Percentiles rank a stretch among this genome's conserved stretches.
Evolutionary conservation across 1,140 invertebrate genomes (phyloP).

Genomic region (Drosophila repletoides): DNA sequence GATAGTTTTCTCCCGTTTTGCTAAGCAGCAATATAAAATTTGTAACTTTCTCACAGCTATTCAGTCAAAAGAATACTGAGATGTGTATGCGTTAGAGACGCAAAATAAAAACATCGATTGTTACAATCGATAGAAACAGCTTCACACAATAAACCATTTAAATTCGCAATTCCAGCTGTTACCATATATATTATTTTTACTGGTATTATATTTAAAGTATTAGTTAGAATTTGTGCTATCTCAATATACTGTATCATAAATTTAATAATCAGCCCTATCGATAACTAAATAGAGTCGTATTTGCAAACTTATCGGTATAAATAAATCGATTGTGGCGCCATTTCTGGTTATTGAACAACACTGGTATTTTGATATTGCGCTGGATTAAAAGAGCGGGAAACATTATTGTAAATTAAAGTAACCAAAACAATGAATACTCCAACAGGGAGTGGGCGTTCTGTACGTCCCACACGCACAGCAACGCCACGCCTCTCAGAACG

Average conservation of each 20-base stretch:
- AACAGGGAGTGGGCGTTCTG: conserved; percentile 36
- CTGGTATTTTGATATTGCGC: conserved; percentile 12
- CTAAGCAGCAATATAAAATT: neutral
- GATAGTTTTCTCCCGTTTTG: neutral
- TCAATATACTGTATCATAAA: too few relatives aligned
- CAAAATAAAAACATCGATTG: neutral
- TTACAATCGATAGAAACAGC: neutral
- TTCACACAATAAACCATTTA: too few relatives aligned
- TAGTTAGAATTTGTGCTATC: too few relatives aligned
- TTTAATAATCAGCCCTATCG: too few relatives aligned
- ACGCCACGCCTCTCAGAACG: conserved; percentile 69
- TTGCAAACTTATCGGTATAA: neutral
- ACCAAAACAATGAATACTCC: conserved; percentile 67
- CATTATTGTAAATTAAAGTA: conserved; percentile 36
- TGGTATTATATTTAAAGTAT: too few relatives aligned
- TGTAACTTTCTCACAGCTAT: conserved; percentile 14
- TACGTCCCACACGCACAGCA: conserved; percentile 40
- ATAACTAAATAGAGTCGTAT: too few relatives aligned
- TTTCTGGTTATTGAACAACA: neutral
- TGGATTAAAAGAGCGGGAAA: conserved; percentile 68
- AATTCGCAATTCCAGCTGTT: too few relatives aligned
- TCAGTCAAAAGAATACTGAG: conserved; percentile 9
- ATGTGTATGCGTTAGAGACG: conserved; percentile 16
- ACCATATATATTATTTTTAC: neutral
- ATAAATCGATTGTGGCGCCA: neutral